These are phyloP conservation scores for Nasonia giraulti DNA, from an alignment of 1,140 invertebrate genomes.

Conservation along the genomic window DNA sequence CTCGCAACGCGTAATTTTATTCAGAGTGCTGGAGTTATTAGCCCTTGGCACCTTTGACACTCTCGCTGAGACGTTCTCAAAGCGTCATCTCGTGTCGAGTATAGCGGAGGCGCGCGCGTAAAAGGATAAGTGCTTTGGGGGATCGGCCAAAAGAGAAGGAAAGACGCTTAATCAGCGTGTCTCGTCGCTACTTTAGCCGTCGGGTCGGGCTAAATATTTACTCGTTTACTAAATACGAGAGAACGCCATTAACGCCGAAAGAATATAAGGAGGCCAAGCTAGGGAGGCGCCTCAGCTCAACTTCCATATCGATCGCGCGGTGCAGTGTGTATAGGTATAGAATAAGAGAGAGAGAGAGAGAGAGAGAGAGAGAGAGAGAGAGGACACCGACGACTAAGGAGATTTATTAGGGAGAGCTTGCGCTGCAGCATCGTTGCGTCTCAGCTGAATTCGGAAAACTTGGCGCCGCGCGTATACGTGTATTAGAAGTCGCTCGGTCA, in stretches of 20 bases:
- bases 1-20: too few relatives aligned
- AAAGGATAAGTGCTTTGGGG: too few relatives aligned
- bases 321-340: too few relatives aligned
- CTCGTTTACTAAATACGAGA: neutral
- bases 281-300: neutral
- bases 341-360: neutral
- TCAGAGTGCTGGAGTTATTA: too few relatives aligned
- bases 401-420: slow-evolving; percentile 7
- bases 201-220: neutral
- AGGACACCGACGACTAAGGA: neutral
- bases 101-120: too few relatives aligned
- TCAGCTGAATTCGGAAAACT: slow-evolving; percentile 12
- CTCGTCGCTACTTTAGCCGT: neutral
- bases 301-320: neutral
- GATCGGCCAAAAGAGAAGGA: too few relatives aligned
- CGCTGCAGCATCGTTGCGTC: too few relatives aligned
- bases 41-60: too few relatives aligned
- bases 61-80: too few relatives aligned
- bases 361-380: neutral
- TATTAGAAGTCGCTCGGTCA: neutral
- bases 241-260: neutral
- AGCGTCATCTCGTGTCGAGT: too few relatives aligned
- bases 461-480: neutral
- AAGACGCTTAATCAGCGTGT: neutral
- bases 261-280: neutral